A percentile compares a stretch with the other conserved stretches of the same genome.
These are phyloP conservation scores for Schizothorax lantsangensis DNA, from an alignment of 2,797 vertebrate species.

Conservation along the genomic window DNA sequence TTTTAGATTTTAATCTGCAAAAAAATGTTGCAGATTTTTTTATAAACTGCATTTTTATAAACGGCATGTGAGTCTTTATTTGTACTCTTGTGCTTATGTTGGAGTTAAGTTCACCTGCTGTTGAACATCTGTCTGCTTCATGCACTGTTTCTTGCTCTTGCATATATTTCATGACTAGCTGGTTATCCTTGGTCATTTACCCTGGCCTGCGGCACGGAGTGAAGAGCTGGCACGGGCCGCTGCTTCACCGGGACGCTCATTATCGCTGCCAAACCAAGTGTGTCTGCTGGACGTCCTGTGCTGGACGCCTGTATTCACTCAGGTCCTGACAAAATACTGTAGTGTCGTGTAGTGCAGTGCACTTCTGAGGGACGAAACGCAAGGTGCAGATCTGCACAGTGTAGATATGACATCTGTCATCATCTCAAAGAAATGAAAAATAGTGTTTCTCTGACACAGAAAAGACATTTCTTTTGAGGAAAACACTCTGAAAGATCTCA, in stretches of 20 bases:
- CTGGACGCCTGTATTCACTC: not conserved
- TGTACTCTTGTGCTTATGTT: not conserved
- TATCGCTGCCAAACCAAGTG: constrained; percentile 69
- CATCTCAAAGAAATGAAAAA: not conserved
- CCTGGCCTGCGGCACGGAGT: constrained; percentile 62
- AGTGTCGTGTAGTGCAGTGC: not conserved
- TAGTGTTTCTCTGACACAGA: not conserved
- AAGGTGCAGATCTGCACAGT: not conserved
- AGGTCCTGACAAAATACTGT: constrained; percentile 19
- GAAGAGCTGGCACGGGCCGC: constrained; percentile 68
- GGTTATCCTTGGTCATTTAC: constrained; percentile 41
- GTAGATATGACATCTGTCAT: constrained; percentile 9
- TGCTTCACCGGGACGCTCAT: constrained; percentile 71
- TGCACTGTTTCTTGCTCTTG: not conserved
- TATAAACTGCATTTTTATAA: too few species aligned
- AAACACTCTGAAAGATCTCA: too few species aligned
- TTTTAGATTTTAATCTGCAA: too few species aligned
- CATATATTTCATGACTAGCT: constrained; percentile 51
- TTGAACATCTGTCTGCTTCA: not conserved
- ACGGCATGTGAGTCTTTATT: not conserved
- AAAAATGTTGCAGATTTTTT: too few species aligned
- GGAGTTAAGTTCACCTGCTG: not conserved
- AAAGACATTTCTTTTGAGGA: not conserved
- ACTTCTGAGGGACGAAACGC: not conserved
- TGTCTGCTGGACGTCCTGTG: constrained; percentile 49